A percentile compares a stretch with the other conserved stretches of the same genome.
These are phyloP conservation scores for Ornithorhynchus anatinus DNA, from an alignment of 2,113 vertebrate genomes.

Conservation along the genomic window DNA sequence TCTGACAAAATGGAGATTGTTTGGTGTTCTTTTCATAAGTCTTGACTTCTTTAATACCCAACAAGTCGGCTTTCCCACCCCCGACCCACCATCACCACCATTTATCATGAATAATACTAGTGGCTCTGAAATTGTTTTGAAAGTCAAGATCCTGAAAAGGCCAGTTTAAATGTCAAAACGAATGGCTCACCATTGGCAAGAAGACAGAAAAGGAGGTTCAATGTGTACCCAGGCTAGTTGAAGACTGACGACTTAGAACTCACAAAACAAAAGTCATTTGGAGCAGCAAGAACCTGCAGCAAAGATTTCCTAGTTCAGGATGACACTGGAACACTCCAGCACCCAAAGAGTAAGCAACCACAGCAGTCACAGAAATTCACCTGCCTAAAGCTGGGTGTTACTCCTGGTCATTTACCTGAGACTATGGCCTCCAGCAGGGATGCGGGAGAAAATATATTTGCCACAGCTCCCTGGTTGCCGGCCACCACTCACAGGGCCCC, in stretches of 20 bases:
- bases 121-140: background rate
- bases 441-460: too few relatives aligned
- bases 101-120: background rate
- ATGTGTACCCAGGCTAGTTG: background rate
- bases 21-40: background rate
- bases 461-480: too few relatives aligned
- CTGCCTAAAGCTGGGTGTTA: too few relatives aligned
- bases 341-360: background rate
- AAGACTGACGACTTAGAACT: background rate
- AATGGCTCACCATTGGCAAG: background rate
- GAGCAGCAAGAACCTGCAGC: background rate
- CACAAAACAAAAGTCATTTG: background rate
- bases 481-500: too few relatives aligned
- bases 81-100: background rate
- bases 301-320: fast-evolving
- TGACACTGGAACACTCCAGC: background rate
- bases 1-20: background rate
- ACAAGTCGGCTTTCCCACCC: background rate
- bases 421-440: too few relatives aligned
- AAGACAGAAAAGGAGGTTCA: background rate
- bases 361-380: background rate
- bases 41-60: background rate
- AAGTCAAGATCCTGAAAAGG: slow-evolving; percentile 3
- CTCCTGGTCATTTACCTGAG: too few relatives aligned
- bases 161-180: background rate